phyloP scores from a whole-genome alignment of 2,888 invertebrate species.

The Lithosia quadra region DNA sequence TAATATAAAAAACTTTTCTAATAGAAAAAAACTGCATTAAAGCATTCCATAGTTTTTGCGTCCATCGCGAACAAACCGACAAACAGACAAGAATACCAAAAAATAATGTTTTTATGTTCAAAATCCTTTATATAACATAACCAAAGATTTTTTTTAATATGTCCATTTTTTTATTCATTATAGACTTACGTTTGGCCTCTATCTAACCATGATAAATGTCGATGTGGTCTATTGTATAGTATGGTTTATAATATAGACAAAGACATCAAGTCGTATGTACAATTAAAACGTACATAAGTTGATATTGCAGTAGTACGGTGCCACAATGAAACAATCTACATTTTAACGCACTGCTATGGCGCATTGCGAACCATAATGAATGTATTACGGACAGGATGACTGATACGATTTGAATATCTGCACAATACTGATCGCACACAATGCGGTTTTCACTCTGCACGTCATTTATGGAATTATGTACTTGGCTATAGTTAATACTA shows the following conservation, averaged over 20 bases:
- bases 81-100: no score
- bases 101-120: no score
- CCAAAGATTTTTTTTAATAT: no score
- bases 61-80: no score
- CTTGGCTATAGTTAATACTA: no score
- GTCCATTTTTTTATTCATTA: no score
- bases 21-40: neutral
- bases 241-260: neutral
- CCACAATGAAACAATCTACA: conserved; percentile 36
- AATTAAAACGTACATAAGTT: neutral
- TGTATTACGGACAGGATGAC: conserved; percentile 30
- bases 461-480: neutral
- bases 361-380: conserved; percentile 49
- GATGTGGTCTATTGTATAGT: no score
- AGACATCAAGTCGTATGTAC: neutral
- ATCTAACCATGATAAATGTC: no score
- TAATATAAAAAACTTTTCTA: no score
- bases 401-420: conserved; percentile 13
- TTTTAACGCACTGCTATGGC: conserved; percentile 32
- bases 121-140: no score
- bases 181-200: no score
- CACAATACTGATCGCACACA: neutral
- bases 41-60: no score
- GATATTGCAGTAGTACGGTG: neutral
- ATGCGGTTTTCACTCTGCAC: conserved; percentile 9